Evolutionary conservation across 2,888 invertebrate genomes (phyloP), one percentile per base, ranked within the genome.

Genomic region (Villa cingulata): DNA sequence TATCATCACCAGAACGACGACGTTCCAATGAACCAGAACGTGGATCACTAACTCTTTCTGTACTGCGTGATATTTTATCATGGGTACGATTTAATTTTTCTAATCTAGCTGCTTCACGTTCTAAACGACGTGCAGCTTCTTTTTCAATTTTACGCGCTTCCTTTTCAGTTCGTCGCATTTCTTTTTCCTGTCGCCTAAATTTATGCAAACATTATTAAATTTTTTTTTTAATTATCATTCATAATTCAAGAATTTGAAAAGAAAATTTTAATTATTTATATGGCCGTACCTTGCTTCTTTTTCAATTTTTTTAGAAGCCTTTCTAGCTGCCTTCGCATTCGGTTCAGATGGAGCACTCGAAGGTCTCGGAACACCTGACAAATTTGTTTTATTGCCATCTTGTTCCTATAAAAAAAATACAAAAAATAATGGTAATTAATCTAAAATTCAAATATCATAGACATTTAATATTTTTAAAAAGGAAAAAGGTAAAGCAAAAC

Each of bases 41-140:
- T 4, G 60, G 52, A 16, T 16, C 17, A 27, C 62, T 61, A 48
- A 69, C 62, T 14, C 69, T 65, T 49, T 69, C 69, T 2, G 64
- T 67, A 50, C 69, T 70, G 46, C 68, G 67, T 51, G 68, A 64
- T 54, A 69, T 66, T 57, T 68, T 68, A 48, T 68, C 68, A 46
- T 62, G 62, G 54, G 62, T 65, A 9, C 68, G 61, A 58, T 67
- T 65, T 27, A 69, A 58, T 54, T 68, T 69, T 54, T 69, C 69
- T 50, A 69, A 50, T 54, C 66, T 69, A 9, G 69, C 69, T 1
- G 66, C 62, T 53, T 69, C 69, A 12, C 67, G 64, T 46, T 69
- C 69, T 32, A 65, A 55, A 34, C 66, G 64, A 20, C 65, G 61
- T 37, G 65, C 66, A 29, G 66, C 64, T 54, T 69, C 69, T 48